Evolutionary conservation across 2,888 invertebrate species (phyloP).

Genomic region (Alloplasta piceator): DNA sequence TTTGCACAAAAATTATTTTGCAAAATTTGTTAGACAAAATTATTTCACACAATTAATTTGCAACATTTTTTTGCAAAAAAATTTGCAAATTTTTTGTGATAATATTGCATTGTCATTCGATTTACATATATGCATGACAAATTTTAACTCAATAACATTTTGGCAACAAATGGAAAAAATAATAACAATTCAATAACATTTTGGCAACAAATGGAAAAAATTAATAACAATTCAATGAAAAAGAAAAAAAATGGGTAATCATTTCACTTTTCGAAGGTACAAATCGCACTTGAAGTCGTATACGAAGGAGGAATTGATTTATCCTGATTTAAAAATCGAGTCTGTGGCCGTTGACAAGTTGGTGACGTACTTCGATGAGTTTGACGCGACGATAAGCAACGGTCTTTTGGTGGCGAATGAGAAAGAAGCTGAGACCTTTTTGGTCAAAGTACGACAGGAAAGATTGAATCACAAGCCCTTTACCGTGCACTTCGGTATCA

Average conservation of each 20-base stretch:
- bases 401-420: slow-evolving; percentile 84
- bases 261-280: slow-evolving; percentile 83
- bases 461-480: slow-evolving; percentile 90
- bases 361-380: slow-evolving; percentile 89
- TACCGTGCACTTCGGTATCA: slow-evolving; percentile 86
- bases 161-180: too few relatives aligned
- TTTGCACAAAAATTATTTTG: too few relatives aligned
- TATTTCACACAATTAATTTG: too few relatives aligned
- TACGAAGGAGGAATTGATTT: slow-evolving; percentile 86
- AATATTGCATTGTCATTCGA: too few relatives aligned
- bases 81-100: too few relatives aligned
- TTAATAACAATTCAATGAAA: too few relatives aligned
- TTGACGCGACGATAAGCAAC: slow-evolving; percentile 87
- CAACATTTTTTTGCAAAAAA: too few relatives aligned
- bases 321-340: slow-evolving; percentile 87
- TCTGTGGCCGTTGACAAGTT: slow-evolving; percentile 87
- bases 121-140: too few relatives aligned
- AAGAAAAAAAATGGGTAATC: slow-evolving; percentile 1
- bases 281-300: slow-evolving; percentile 87
- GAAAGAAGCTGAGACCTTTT: slow-evolving; percentile 82
- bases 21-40: too few relatives aligned
- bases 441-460: slow-evolving; percentile 87
- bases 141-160: too few relatives aligned
- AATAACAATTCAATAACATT: too few relatives aligned
- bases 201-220: too few relatives aligned